Percentiles rank a stretch among this genome's conserved stretches.
These are phyloP conservation scores for Anguilla japonica DNA, from an alignment of 2,113 vertebrate genomes.

Conservation along the genomic window DNA sequence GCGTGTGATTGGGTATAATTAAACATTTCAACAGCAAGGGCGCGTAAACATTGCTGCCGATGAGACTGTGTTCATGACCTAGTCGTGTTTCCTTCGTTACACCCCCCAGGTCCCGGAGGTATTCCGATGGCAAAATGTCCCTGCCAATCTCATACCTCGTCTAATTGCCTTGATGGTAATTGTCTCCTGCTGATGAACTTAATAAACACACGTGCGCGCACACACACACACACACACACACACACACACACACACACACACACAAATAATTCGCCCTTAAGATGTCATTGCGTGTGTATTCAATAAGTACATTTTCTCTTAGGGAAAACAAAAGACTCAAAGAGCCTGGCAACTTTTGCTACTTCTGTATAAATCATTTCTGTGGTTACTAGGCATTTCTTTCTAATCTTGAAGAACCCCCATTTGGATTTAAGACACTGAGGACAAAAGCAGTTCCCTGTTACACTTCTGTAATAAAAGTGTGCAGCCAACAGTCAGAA, in stretches of 20 bases:
- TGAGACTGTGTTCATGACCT: slow-evolving; percentile 52
- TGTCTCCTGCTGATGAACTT: slow-evolving; percentile 29
- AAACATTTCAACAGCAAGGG: slow-evolving; percentile 54
- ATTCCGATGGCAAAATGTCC: slow-evolving; percentile 42
- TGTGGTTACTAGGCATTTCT: neutral
- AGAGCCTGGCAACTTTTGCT: neutral
- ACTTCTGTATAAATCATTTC: slow-evolving; percentile 4
- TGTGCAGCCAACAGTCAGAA: neutral
- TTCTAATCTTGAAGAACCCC: neutral
- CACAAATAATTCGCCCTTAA: neutral
- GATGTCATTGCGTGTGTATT: neutral
- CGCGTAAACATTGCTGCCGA: slow-evolving; percentile 66
- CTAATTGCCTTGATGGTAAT: slow-evolving; percentile 33
- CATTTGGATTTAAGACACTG: neutral
- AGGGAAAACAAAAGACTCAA: neutral
- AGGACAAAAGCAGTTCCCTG: neutral
- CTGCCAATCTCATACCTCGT: slow-evolving; percentile 38
- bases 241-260: too few species aligned
- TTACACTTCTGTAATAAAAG: neutral
- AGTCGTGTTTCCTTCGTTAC: slow-evolving; percentile 35
- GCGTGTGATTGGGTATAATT: slow-evolving; percentile 54
- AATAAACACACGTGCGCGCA: too few species aligned
- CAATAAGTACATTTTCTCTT: neutral
- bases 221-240: too few species aligned
- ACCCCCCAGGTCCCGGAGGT: slow-evolving; percentile 36